A percentile compares a stretch with the other conserved stretches of the same genome.
phyloP scores from a whole-genome alignment of 2,888 invertebrate species.

The Diarsia mendica region DNA sequence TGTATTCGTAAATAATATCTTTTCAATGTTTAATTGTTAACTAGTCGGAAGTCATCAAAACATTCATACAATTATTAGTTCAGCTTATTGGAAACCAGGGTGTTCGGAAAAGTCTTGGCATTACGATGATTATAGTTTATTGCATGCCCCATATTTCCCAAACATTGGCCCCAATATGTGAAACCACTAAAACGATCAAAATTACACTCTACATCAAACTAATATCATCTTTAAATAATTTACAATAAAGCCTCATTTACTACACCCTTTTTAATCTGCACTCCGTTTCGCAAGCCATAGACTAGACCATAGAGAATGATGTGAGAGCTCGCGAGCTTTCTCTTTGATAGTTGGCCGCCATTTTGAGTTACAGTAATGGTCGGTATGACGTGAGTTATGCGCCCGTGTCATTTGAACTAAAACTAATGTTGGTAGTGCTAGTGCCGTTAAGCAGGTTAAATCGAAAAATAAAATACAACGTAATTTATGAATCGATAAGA shows the following conservation, averaged over 20 bases:
- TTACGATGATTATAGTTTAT: not conserved
- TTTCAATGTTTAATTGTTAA: too few species aligned
- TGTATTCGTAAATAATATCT: not conserved
- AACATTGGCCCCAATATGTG: slow-evolving; percentile 49
- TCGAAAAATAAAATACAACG: slow-evolving; percentile 75
- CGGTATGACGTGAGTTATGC: slow-evolving; percentile 85
- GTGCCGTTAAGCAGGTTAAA: slow-evolving; percentile 81
- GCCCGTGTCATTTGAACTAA: slow-evolving; percentile 83
- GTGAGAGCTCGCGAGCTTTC: slow-evolving; percentile 88
- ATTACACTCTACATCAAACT: slow-evolving; percentile 57
- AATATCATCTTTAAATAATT: slow-evolving; percentile 63
- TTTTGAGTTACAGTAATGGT: slow-evolving; percentile 89
- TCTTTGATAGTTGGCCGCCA: slow-evolving; percentile 89
- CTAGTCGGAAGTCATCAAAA: not conserved
- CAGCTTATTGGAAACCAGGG: not conserved
- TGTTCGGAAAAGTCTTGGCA: not conserved
- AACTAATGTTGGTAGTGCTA: slow-evolving; percentile 84
- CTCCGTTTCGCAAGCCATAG: slow-evolving; percentile 80
- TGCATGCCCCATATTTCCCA: not conserved
- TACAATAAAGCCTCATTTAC: slow-evolving; percentile 66
- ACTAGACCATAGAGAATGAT: slow-evolving; percentile 87
- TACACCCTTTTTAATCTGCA: slow-evolving; percentile 64
- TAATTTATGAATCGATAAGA: slow-evolving; percentile 55
- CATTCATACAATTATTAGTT: not conserved
- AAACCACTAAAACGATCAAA: slow-evolving; percentile 69